A percentile compares a stretch with the other conserved stretches of the same genome.
Conservation (phyloP, 2,888 invertebrate species). For the Rhodophaea formosa region DNA sequence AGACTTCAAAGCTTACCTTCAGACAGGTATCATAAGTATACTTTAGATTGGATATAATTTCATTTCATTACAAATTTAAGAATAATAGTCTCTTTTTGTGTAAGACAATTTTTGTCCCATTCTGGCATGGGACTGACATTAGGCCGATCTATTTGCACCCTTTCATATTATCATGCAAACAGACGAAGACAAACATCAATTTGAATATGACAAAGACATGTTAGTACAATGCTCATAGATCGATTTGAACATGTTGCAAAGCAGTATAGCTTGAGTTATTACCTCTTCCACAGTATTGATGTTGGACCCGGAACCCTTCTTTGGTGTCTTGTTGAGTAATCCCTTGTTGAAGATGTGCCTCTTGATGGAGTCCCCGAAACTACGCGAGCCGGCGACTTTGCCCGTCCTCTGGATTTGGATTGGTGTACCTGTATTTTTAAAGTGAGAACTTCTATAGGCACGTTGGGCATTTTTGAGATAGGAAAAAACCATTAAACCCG, state of each 20-base stretch:
- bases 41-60: too few relatives aligned
- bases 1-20: too few relatives aligned
- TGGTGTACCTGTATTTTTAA: slow-evolving; percentile 81
- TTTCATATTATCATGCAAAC: neutral
- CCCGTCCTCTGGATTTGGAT: slow-evolving; percentile 84
- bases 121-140: too few relatives aligned
- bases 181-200: neutral
- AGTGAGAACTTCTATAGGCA: neutral
- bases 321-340: slow-evolving; percentile 75
- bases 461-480: too few relatives aligned
- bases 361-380: slow-evolving; percentile 91
- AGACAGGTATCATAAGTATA: too few relatives aligned
- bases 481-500: too few relatives aligned
- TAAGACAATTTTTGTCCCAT: too few relatives aligned
- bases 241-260: neutral
- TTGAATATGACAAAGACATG: neutral
- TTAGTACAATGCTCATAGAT: neutral
- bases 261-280: slow-evolving; percentile 18
- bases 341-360: slow-evolving; percentile 91
- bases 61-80: too few relatives aligned
- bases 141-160: neutral
- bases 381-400: slow-evolving; percentile 82
- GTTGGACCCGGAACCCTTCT: slow-evolving; percentile 68
- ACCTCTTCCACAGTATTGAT: slow-evolving; percentile 71
- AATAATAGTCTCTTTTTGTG: too few relatives aligned